These are phyloP conservation scores for Drosophila oshimai DNA, from an alignment of 1,140 invertebrate genomes.

Conservation along the genomic window DNA sequence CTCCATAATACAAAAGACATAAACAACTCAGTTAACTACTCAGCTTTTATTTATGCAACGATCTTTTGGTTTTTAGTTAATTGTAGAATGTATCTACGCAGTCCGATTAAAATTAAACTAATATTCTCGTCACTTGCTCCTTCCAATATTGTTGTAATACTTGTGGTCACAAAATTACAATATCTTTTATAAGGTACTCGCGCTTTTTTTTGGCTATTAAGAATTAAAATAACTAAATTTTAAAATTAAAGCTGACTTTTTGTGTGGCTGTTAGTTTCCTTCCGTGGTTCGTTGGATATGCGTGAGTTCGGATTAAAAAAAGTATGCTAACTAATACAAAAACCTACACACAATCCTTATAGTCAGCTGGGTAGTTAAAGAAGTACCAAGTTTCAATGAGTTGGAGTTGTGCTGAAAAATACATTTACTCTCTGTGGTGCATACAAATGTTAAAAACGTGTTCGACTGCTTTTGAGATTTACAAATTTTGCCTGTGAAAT, in stretches of 20 bases:
- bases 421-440: conserved; percentile 54
- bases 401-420: conserved; percentile 61
- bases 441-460: conserved; percentile 63
- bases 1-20: background rate
- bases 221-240: conserved; percentile 43
- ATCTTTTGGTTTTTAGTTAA: conserved; percentile 1
- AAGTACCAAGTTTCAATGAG: conserved; percentile 15
- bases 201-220: conserved; percentile 57
- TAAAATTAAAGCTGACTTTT: conserved; percentile 69
- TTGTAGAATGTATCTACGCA: conserved; percentile 11
- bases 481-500: conserved; percentile 73
- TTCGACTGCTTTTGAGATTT: conserved; percentile 35
- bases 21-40: conserved; percentile 4
- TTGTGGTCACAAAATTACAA: conserved; percentile 50
- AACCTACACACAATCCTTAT: conserved; percentile 57
- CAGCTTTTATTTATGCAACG: conserved; percentile 34
- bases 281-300: conserved; percentile 65
- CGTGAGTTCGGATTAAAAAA: conserved; percentile 21
- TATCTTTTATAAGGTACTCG: conserved; percentile 58
- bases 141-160: conserved; percentile 25
- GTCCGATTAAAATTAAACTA: conserved; percentile 21
- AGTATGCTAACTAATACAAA: conserved; percentile 40
- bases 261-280: conserved; percentile 33
- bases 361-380: conserved; percentile 21
- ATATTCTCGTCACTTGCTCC: background rate